A percentile compares a stretch with the other conserved stretches of the same genome.
Conservation (phyloP, 2,113 vertebrate species). For the Bos javanicus region DNA sequence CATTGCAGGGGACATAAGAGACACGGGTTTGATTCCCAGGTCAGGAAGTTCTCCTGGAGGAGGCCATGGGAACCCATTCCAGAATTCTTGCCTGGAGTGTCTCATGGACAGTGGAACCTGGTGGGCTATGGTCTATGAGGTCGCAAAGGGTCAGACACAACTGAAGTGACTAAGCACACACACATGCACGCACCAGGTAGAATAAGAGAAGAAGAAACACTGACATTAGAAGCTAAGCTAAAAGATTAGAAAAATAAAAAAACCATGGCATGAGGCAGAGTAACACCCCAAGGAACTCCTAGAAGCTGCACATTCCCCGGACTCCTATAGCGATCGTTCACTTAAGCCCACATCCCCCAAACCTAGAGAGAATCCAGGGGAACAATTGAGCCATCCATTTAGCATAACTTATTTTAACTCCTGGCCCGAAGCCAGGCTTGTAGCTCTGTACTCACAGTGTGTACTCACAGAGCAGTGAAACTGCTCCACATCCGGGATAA, state of each 20-base stretch:
- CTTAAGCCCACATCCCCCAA: constrained; percentile 34
- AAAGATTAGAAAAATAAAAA: constrained; percentile 24
- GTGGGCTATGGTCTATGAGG: background rate
- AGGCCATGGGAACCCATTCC: background rate
- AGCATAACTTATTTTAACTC: constrained; percentile 36
- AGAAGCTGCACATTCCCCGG: background rate
- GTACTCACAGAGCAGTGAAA: constrained; percentile 51
- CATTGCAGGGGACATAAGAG: background rate
- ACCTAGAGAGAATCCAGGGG: constrained; percentile 27
- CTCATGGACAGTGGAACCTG: background rate
- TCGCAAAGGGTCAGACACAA: background rate
- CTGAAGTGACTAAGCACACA: background rate
- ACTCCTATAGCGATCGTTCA: background rate
- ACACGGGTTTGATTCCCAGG: background rate
- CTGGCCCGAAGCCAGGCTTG: constrained; percentile 58
- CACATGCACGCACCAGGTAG: background rate
- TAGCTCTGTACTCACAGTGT: constrained; percentile 38
- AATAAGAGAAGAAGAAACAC: background rate
- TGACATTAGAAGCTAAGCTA: background rate
- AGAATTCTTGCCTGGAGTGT: background rate
- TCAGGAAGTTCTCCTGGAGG: background rate
- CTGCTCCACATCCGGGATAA: constrained; percentile 33
- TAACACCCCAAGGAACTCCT: background rate
- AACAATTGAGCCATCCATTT: background rate
- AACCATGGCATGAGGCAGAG: background rate